Evolutionary conservation across 2,113 vertebrate genomes (phyloP).

Genomic region (Phylloscopus trochilus): DNA sequence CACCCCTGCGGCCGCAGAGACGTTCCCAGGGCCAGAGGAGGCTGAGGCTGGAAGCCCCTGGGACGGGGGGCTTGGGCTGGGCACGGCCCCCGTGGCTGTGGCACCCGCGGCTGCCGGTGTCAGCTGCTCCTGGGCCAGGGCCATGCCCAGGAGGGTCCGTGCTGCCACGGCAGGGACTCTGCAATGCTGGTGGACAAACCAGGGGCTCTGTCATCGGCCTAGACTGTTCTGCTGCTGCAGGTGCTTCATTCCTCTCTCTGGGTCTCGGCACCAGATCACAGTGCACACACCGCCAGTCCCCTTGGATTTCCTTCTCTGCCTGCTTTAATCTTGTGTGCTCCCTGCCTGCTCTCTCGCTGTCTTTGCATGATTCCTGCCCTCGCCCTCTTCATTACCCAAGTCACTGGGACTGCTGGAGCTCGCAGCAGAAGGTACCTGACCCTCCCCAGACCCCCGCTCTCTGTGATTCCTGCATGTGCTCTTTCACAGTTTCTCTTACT

Average conservation of each 20-base stretch:
- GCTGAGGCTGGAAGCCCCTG: not conserved
- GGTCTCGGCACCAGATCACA: not conserved
- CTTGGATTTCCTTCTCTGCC: not conserved
- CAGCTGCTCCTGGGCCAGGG: not conserved
- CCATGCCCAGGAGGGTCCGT: accelerated
- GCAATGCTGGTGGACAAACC: accelerated
- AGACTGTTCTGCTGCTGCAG: not conserved
- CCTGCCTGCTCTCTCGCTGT: not conserved
- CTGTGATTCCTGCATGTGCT: slow-evolving; percentile 48
- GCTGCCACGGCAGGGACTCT: not conserved
- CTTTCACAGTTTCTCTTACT: slow-evolving; percentile 36
- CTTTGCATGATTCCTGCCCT: slow-evolving; percentile 43
- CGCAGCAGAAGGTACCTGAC: not conserved
- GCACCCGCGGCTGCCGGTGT: accelerated
- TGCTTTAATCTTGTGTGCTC: not conserved
- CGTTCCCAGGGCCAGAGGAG: not conserved
- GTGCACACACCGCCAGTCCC: not conserved
- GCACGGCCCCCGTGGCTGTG: not conserved
- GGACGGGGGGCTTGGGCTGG: accelerated
- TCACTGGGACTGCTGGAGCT: not conserved
- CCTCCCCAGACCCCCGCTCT: not conserved
- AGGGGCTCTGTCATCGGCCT: accelerated
- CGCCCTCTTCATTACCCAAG: slow-evolving; percentile 55
- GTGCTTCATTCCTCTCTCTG: not conserved
- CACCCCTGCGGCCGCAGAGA: not conserved